These are phyloP conservation scores for Diplogasteroides magnus DNA, from an alignment of 1,140 invertebrate species.

Conservation along the genomic window DNA sequence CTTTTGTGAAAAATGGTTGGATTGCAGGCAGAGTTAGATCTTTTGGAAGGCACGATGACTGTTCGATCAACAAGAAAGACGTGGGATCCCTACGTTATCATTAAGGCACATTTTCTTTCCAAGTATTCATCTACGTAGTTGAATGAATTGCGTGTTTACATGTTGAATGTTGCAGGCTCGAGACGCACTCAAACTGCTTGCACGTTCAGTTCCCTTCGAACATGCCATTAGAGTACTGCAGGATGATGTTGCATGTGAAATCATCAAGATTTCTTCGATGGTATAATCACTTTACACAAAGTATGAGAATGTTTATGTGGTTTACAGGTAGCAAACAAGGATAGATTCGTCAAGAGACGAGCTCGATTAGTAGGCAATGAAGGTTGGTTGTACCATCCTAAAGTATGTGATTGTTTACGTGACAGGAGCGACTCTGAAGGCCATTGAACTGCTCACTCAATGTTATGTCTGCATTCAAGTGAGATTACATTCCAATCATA, in stretches of 20 bases:
- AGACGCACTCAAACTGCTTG: constrained; percentile 89
- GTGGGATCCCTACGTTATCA: constrained; percentile 95
- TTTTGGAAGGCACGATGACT: constrained; percentile 74
- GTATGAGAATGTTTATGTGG: background rate
- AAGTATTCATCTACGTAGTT: background rate
- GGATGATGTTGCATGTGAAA: constrained; percentile 86
- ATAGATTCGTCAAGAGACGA: constrained; percentile 89
- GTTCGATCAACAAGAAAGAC: constrained; percentile 93
- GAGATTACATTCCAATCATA: constrained; percentile 59
- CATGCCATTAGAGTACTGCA: constrained; percentile 68
- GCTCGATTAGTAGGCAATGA: constrained; percentile 91
- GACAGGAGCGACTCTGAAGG: constrained; percentile 91
- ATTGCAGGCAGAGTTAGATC: constrained; percentile 53
- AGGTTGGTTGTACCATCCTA: no score
- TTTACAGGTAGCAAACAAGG: constrained; percentile 66
- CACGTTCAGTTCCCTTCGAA: constrained; percentile 91
- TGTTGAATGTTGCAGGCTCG: constrained; percentile 69
- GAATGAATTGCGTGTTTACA: no score
- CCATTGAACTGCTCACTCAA: constrained; percentile 92
- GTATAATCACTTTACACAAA: constrained; percentile 58
- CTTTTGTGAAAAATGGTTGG: background rate
- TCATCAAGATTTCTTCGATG: constrained; percentile 89
- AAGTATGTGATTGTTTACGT: no score
- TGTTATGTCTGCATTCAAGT: constrained; percentile 82
- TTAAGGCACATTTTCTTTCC: constrained; percentile 64